Percentiles rank a stretch among this genome's conserved stretches.
Conservation (phyloP, 2,888 invertebrate genomes). For the Tipula unca region DNA sequence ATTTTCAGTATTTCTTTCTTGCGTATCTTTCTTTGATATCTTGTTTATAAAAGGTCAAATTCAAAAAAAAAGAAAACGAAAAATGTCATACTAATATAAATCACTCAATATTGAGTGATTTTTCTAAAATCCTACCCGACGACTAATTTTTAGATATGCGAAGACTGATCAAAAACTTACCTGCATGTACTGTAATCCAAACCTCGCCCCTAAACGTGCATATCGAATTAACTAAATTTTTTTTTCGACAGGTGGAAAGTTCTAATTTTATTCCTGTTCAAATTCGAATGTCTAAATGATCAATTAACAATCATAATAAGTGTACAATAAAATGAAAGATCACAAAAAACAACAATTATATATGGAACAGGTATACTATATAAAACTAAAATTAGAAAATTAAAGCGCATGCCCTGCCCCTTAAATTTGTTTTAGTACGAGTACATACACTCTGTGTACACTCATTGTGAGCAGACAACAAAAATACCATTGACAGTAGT, state of each 20-base stretch:
- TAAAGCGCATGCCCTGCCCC: conserved; percentile 18
- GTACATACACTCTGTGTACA: background rate
- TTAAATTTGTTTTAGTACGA: background rate
- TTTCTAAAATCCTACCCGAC: background rate
- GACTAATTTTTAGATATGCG: no score
- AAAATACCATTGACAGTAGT: conserved; percentile 3
- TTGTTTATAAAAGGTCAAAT: background rate
- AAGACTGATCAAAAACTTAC: no score
- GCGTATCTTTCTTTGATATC: no score
- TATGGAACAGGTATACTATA: background rate
- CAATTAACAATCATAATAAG: background rate
- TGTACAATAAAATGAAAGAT: background rate
- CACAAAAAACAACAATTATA: background rate
- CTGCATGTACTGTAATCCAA: background rate
- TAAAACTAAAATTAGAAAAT: background rate
- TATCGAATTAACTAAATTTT: no score
- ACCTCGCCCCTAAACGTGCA: background rate
- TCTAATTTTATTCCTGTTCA: background rate
- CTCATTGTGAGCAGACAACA: background rate
- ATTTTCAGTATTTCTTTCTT: background rate
- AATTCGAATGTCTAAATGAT: background rate
- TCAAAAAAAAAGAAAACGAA: background rate
- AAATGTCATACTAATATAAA: background rate
- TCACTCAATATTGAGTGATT: background rate
- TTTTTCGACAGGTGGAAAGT: background rate